phyloP scores from a whole-genome alignment of 2,797 vertebrate genomes.

The Spizella passerina region DNA sequence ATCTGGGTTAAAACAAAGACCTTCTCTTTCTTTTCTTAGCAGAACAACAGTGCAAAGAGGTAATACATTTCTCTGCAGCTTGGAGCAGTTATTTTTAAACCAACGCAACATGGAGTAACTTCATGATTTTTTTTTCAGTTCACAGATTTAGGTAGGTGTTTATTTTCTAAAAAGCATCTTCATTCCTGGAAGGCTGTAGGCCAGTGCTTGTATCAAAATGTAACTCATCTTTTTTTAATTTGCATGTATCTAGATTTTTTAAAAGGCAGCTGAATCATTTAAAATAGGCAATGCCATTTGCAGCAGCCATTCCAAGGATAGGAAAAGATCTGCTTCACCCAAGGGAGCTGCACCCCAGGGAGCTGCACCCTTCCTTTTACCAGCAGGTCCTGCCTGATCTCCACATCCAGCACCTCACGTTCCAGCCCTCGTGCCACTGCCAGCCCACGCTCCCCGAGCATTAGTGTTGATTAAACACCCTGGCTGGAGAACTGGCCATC shows the following conservation, averaged over 20 bases:
- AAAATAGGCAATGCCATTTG: neutral
- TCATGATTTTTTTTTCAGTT: neutral
- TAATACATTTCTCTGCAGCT: neutral
- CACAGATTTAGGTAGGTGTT: neutral
- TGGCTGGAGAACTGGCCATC: neutral
- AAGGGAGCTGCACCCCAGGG: neutral
- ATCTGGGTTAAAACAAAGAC: neutral
- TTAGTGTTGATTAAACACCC: neutral
- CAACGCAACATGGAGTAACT: rapidly evolving
- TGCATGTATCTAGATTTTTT: neutral
- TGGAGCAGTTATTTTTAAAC: neutral
- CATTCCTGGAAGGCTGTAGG: neutral
- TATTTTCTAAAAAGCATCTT: neutral
- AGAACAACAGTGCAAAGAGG: neutral
- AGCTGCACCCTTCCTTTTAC: neutral
- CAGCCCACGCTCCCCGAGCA: neutral
- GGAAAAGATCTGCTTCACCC: neutral
- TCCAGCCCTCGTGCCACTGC: neutral
- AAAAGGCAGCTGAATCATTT: neutral
- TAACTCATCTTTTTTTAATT: neutral
- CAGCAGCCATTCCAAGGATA: neutral
- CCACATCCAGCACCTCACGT: neutral
- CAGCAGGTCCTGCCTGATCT: neutral
- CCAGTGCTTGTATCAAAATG: neutral
- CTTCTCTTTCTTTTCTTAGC: neutral